A percentile compares a stretch with the other conserved stretches of the same genome.
phyloP scores from a whole-genome alignment of 1,140 invertebrate genomes.

The Subanguina moxae region DNA sequence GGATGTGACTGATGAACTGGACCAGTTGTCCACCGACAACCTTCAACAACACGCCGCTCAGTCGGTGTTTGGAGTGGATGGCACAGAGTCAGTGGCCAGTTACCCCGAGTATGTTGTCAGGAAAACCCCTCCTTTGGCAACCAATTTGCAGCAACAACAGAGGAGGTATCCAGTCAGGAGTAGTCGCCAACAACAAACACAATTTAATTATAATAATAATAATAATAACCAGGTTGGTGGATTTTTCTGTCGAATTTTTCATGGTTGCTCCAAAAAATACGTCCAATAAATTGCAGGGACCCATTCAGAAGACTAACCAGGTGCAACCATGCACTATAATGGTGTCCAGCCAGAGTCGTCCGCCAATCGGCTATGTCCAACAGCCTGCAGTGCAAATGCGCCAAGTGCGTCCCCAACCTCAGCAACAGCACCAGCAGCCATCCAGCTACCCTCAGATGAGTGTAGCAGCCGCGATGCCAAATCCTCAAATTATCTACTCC shows the following conservation, averaged over 20 bases:
- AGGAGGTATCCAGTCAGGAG: neutral
- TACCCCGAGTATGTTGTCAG: neutral
- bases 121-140: neutral
- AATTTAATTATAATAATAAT: neutral
- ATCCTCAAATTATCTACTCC: neutral
- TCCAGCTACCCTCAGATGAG: neutral
- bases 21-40: conserved; percentile 11
- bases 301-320: neutral
- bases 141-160: conserved; percentile 1
- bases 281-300: too few species aligned
- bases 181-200: neutral
- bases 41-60: neutral
- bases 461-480: neutral
- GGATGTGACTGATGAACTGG: conserved; percentile 55
- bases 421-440: neutral
- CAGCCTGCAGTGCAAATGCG: neutral
- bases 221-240: too few species aligned
- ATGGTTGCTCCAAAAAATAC: too few species aligned
- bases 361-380: neutral
- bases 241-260: too few species aligned
- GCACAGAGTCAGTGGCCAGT: neutral
- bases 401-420: neutral
- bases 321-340: neutral
- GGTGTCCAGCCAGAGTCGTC: neutral
- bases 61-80: neutral